phyloP scores from a whole-genome alignment of 2,888 invertebrate genomes.

The Encarsia formosa region DNA sequence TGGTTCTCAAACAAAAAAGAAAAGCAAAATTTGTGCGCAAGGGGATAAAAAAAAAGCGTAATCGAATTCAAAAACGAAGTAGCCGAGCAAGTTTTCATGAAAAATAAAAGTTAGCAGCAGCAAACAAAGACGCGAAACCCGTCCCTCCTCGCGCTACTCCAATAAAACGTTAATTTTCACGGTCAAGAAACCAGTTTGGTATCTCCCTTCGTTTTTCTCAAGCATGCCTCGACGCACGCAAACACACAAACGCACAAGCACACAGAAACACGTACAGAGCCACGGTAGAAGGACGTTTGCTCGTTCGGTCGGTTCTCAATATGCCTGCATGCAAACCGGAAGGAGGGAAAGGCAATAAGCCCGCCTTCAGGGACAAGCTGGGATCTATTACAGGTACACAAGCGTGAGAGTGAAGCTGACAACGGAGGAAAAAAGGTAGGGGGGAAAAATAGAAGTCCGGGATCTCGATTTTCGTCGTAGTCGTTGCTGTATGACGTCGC shows the following conservation, averaged over 20 bases:
- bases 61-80: too few species aligned
- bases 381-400: slow-evolving; percentile 28
- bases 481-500: too few species aligned
- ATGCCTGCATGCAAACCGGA: slow-evolving; percentile 20
- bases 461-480: too few species aligned
- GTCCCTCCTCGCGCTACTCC: too few species aligned
- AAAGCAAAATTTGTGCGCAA: too few species aligned
- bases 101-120: too few species aligned
- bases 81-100: too few species aligned
- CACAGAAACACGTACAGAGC: neutral
- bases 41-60: too few species aligned
- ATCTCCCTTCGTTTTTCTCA: too few species aligned
- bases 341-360: slow-evolving; percentile 26
- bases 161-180: slow-evolving; percentile 22
- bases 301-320: neutral
- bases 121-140: too few species aligned
- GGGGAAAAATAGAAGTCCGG: neutral
- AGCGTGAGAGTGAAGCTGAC: neutral
- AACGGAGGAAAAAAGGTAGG: neutral
- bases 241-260: neutral
- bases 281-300: slow-evolving; percentile 8
- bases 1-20: too few species aligned
- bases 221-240: too few species aligned
- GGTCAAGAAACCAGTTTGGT: slow-evolving; percentile 10
- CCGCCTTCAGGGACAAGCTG: slow-evolving; percentile 30